Conservation (phyloP, 2,797 vertebrate genomes). For the Spinibarbus caldwelli region DNA sequence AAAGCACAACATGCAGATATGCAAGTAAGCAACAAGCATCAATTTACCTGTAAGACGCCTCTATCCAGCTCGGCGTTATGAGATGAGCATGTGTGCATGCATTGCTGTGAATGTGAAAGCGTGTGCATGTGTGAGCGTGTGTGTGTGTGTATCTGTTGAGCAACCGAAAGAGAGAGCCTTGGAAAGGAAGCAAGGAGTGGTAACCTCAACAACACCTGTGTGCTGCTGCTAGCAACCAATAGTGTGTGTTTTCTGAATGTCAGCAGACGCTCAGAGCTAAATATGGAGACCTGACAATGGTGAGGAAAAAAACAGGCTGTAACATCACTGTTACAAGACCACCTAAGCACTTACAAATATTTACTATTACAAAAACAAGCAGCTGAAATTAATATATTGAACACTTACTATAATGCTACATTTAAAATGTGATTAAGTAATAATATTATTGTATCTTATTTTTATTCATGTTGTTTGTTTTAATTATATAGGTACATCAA, state of each 20-base stretch:
- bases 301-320: not conserved
- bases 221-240: conserved; percentile 57
- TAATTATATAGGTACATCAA: not conserved
- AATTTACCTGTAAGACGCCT: conserved; percentile 30
- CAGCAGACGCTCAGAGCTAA: conserved; percentile 48
- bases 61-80: not conserved
- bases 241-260: conserved; percentile 44
- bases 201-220: conserved; percentile 66
- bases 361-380: not conserved
- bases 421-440: not conserved
- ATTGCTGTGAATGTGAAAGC: conserved; percentile 2
- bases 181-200: conserved; percentile 59
- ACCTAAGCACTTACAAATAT: not conserved
- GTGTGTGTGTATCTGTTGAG: not conserved
- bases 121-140: not conserved
- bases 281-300: conserved; percentile 35
- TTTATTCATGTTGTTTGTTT: not conserved
- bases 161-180: conserved; percentile 50
- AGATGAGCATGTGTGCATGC: not conserved
- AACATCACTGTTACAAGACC: not conserved
- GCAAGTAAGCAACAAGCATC: not conserved
- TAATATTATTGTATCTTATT: not conserved
- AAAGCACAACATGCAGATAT: not conserved
- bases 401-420: not conserved
- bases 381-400: not conserved